Evolutionary conservation across 2,113 vertebrate genomes (phyloP).

Genomic region (Panthera uncia): DNA sequence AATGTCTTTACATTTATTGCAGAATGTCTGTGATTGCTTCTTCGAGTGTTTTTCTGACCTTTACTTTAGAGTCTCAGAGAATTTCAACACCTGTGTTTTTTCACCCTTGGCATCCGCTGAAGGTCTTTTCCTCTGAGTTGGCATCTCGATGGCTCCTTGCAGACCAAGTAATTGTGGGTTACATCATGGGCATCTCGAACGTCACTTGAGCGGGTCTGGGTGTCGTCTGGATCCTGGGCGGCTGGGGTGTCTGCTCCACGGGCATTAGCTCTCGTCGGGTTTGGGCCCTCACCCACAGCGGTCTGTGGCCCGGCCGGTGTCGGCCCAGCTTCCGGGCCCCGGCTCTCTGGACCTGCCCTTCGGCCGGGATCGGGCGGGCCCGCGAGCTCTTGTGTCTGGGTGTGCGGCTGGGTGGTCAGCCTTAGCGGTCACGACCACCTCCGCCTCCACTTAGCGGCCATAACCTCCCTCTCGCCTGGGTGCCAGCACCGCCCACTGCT

Average conservation of each 20-base stretch:
- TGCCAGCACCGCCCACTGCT: not conserved
- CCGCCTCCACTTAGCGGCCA: too few relatives aligned
- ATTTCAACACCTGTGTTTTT: not conserved
- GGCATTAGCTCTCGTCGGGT: not conserved
- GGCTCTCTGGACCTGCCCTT: not conserved
- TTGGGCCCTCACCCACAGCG: accelerated
- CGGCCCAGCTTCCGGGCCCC: not conserved
- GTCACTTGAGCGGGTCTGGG: not conserved
- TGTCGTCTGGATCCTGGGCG: too few relatives aligned
- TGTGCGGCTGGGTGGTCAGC: accelerated
- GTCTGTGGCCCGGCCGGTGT: accelerated
- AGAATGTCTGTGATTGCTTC: too few relatives aligned
- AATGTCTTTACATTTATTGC: accelerated
- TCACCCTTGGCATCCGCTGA: not conserved
- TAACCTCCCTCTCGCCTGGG: too few relatives aligned
- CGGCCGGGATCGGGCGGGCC: accelerated
- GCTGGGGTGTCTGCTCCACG: too few relatives aligned
- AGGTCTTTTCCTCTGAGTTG: not conserved
- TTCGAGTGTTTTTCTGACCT: accelerated
- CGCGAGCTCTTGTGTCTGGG: too few relatives aligned
- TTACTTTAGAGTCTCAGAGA: not conserved
- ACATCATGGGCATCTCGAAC: accelerated
- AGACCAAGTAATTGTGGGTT: too few relatives aligned
- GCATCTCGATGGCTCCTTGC: not conserved
- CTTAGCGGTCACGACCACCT: not conserved